Evolutionary conservation across 1,140 invertebrate genomes (phyloP).

Genomic region (Panagrolaimus sp.): DNA sequence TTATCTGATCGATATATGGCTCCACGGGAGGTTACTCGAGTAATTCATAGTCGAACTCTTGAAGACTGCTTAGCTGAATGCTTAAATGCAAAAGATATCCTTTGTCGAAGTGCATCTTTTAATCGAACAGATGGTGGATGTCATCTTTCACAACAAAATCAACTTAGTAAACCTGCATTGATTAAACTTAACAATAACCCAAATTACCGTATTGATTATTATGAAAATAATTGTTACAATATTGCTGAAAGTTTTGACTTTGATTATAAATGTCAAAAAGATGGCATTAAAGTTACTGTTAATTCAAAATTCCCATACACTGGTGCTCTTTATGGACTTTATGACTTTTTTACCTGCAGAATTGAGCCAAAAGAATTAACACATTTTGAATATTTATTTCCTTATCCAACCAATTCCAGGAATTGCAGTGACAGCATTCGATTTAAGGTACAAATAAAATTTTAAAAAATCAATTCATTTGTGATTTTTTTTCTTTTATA

Average conservation of each 20-base stretch:
- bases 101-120: conserved; percentile 54
- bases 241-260: conserved; percentile 56
- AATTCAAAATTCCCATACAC: conserved; percentile 55
- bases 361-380: conserved; percentile 52
- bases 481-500: too few species aligned
- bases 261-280: conserved; percentile 46
- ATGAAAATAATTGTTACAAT: conserved; percentile 59
- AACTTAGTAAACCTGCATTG: conserved; percentile 52
- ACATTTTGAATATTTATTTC: conserved; percentile 53
- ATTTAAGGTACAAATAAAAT: conserved; percentile 28
- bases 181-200: conserved; percentile 59
- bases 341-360: conserved; percentile 58
- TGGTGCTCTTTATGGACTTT: conserved; percentile 56
- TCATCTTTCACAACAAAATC: conserved; percentile 54
- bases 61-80: conserved; percentile 58
- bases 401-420: conserved; percentile 50
- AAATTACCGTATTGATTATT: conserved; percentile 58
- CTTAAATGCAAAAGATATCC: conserved; percentile 49
- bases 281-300: conserved; percentile 49
- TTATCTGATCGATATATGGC: conserved; percentile 58
- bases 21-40: conserved; percentile 37
- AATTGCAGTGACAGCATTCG: conserved; percentile 57
- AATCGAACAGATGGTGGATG: conserved; percentile 58
- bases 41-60: conserved; percentile 33
- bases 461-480: too few species aligned